A percentile compares a stretch with the other conserved stretches of the same genome.
Conservation (phyloP, 2,113 vertebrate species). For the Leiothrix lutea region DNA sequence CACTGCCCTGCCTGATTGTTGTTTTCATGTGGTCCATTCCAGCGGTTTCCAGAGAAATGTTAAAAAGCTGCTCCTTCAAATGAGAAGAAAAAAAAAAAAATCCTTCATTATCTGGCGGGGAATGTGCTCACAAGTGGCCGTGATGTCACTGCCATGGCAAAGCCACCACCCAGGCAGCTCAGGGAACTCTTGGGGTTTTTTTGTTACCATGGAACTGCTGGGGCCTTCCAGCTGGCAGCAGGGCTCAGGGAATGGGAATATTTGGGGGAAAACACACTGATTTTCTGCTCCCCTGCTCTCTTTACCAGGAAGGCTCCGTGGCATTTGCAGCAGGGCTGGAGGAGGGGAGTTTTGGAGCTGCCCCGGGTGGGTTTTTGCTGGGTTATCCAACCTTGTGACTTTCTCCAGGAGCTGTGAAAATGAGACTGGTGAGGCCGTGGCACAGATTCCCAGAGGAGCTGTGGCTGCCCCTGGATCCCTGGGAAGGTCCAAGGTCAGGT, state of each 20-base stretch:
- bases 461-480: background rate
- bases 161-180: constrained; percentile 24
- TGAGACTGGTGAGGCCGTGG: background rate
- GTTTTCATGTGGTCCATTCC: constrained; percentile 6
- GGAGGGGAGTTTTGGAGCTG: background rate
- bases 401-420: accelerated
- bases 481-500: accelerated
- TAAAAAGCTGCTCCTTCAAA: background rate
- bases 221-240: background rate
- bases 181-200: too few species aligned
- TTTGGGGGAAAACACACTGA: background rate
- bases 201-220: background rate
- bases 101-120: background rate
- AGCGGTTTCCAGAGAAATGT: background rate
- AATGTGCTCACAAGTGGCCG: background rate
- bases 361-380: background rate
- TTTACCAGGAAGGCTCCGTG: accelerated
- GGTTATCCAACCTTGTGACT: background rate
- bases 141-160: background rate
- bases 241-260: background rate
- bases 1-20: background rate
- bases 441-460: background rate
- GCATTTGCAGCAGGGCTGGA: background rate
- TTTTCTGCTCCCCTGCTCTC: background rate
- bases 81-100: background rate